phyloP scores from a whole-genome alignment of 2,113 vertebrate species.

The Oxyura jamaicensis region DNA sequence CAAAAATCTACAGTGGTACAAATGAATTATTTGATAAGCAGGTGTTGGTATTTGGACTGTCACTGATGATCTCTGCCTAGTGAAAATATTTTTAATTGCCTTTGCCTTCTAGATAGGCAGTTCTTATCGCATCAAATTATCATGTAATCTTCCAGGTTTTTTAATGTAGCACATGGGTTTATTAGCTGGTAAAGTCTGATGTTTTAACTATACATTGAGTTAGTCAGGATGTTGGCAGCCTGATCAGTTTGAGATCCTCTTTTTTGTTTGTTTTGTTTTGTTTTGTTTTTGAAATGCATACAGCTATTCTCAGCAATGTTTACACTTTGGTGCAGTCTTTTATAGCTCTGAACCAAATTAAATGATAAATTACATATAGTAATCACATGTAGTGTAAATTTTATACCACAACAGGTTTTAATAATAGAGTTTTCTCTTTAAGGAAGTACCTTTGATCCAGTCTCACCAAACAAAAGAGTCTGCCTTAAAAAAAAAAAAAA shows the following conservation, averaged over 20 bases:
- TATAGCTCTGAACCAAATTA: constrained; percentile 11
- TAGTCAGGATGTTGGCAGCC: constrained; percentile 7
- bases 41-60: neutral
- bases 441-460: constrained; percentile 73
- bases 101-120: constrained; percentile 38
- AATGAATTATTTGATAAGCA: neutral
- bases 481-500: constrained; percentile 70
- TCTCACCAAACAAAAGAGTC: constrained; percentile 76
- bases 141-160: constrained; percentile 25
- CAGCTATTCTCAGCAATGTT: neutral
- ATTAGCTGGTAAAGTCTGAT: constrained; percentile 28
- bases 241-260: neutral
- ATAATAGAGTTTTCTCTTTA: constrained; percentile 65
- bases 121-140: constrained; percentile 50
- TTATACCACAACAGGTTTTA: constrained; percentile 47
- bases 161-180: neutral
- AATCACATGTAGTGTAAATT: constrained; percentile 41
- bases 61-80: constrained; percentile 29
- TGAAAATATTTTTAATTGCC: constrained; percentile 57
- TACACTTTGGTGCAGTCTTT: neutral
- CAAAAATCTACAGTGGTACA: neutral
- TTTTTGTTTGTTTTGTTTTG: neutral
- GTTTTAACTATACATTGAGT: neutral
- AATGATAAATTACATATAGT: neutral
- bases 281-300: neutral